These are phyloP conservation scores for Elegia similella DNA, from an alignment of 2,888 invertebrate genomes.

Conservation along the genomic window DNA sequence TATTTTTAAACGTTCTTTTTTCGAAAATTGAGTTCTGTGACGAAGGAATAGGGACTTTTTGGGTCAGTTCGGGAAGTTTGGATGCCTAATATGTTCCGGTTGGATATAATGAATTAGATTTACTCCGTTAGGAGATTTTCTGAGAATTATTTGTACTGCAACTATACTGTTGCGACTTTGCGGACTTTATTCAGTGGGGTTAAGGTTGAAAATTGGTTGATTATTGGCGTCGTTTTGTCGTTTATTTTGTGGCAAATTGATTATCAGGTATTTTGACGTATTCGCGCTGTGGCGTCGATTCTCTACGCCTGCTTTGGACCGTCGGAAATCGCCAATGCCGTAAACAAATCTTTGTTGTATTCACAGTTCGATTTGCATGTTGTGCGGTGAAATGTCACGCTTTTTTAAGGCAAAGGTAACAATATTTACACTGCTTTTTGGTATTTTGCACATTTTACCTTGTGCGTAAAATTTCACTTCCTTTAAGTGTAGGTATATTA, in stretches of 20 bases:
- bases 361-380: conserved; percentile 9
- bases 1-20: conserved; percentile 5
- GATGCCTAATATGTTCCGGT: conserved; percentile 62
- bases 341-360: conserved; percentile 12
- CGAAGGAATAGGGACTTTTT: conserved; percentile 26
- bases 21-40: conserved; percentile 12
- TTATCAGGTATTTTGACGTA: conserved; percentile 54
- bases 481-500: no score
- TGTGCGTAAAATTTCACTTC: no score
- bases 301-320: conserved; percentile 10
- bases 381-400: background rate
- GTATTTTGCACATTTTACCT: no score
- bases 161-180: conserved; percentile 26
- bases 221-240: conserved; percentile 36
- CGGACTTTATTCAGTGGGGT: conserved; percentile 6
- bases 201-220: conserved; percentile 24
- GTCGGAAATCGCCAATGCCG: conserved; percentile 7
- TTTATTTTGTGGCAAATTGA: conserved; percentile 65
- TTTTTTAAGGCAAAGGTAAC: conserved; percentile 1
- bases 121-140: conserved; percentile 49
- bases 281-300: conserved; percentile 15
- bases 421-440: background rate
- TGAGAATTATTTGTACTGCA: conserved; percentile 40
- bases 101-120: conserved; percentile 59
- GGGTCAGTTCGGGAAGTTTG: conserved; percentile 28